These are phyloP conservation scores for Drosophila setifemur DNA, from an alignment of 1,140 invertebrate genomes.

Conservation along the genomic window DNA sequence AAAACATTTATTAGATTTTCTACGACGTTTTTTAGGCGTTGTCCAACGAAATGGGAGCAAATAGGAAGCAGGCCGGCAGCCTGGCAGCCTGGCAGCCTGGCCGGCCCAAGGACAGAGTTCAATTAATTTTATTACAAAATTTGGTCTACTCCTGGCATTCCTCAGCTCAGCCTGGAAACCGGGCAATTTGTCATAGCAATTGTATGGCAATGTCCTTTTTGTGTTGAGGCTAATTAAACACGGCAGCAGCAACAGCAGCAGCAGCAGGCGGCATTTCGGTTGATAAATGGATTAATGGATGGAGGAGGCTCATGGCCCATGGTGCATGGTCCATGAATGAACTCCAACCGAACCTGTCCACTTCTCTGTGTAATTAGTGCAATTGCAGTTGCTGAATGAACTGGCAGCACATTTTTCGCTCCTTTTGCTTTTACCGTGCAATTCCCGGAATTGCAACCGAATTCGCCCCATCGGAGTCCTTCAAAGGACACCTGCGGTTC, in stretches of 20 bases:
- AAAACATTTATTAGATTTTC: conserved; percentile 71
- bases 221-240: conserved; percentile 54
- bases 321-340: conserved; percentile 41
- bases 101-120: conserved; percentile 7
- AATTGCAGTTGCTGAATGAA: conserved; percentile 66
- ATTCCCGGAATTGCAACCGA: conserved; percentile 49
- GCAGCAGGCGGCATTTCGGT: conserved; percentile 6
- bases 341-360: conserved; percentile 16
- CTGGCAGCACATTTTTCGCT: too few species aligned
- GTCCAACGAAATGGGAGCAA: conserved; percentile 53
- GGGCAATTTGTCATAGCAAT: conserved; percentile 71
- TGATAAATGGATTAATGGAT: conserved; percentile 52
- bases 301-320: too few species aligned
- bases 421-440: neutral
- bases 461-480: conserved; percentile 27
- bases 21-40: conserved; percentile 14
- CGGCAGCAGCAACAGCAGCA: conserved; percentile 25
- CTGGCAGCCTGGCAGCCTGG: too few species aligned
- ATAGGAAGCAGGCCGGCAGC: conserved; percentile 18
- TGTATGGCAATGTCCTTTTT: conserved; percentile 6
- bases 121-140: conserved; percentile 77
- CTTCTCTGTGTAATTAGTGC: conserved; percentile 70
- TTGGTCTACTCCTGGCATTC: conserved; percentile 19
- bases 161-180: conserved; percentile 11
- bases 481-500: conserved; percentile 40